phyloP scores from a whole-genome alignment of 2,797 vertebrate genomes.

The Melanotaenia boesemani region DNA sequence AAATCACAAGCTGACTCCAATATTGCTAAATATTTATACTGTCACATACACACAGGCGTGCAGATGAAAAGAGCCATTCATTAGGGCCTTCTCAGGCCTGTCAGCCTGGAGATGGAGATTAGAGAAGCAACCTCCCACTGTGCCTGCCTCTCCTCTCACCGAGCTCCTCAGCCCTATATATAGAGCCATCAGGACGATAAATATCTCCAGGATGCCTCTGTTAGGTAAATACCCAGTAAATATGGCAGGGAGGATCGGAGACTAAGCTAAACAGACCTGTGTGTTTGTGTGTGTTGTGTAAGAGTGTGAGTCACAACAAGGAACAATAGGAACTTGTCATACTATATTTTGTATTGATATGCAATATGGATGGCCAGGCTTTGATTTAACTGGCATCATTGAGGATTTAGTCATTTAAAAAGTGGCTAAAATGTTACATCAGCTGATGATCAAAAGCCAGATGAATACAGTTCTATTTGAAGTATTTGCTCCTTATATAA shows the following conservation, averaged over 20 bases:
- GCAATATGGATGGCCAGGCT: constrained; percentile 17
- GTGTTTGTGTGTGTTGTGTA: constrained; percentile 58
- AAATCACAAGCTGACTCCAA: constrained; percentile 98
- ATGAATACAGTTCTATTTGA: not conserved
- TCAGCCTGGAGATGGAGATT: constrained; percentile 98
- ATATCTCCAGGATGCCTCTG: constrained; percentile 95
- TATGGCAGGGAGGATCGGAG: constrained; percentile 91
- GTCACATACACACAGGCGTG: constrained; percentile 97
- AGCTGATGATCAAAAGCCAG: constrained; percentile 24
- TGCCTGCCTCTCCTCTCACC: constrained; percentile 84
- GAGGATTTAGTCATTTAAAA: constrained; percentile 31
- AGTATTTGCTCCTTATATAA: not conserved
- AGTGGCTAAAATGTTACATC: constrained; percentile 36
- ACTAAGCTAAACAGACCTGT: constrained; percentile 89
- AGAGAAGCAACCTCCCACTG: constrained; percentile 97
- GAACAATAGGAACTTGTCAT: constrained; percentile 51
- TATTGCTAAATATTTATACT: constrained; percentile 99
- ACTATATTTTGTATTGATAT: constrained; percentile 23
- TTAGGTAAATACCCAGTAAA: constrained; percentile 98
- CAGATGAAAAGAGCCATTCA: constrained; percentile 99
- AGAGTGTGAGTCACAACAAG: constrained; percentile 36
- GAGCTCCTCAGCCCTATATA: constrained; percentile 89
- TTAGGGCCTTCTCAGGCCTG: constrained; percentile 98
- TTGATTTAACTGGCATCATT: constrained; percentile 24
- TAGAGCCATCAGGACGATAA: constrained; percentile 95